Conservation (phyloP, 2,888 invertebrate genomes). For the Chloroclystis v-ata region DNA sequence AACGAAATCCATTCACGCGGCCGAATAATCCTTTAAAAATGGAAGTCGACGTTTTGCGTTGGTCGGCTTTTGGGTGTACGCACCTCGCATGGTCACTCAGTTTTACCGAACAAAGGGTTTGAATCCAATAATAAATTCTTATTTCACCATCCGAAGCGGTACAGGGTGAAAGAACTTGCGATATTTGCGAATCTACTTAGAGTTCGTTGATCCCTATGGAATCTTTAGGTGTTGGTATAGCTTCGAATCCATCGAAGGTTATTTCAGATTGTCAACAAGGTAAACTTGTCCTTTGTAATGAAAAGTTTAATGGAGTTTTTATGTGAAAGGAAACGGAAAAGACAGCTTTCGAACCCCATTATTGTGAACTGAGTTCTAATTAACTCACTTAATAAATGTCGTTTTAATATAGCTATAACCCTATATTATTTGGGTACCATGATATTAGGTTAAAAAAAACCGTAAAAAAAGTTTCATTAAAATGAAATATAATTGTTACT, state of each 20-base stretch:
- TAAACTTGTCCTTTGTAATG: neutral
- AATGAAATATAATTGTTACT: too few relatives aligned
- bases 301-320: neutral
- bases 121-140: conserved; percentile 33
- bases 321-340: too few relatives aligned
- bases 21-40: conserved; percentile 16
- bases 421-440: too few relatives aligned
- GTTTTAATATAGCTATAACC: too few relatives aligned
- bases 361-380: too few relatives aligned
- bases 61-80: neutral
- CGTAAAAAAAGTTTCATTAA: too few relatives aligned
- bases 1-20: too few relatives aligned
- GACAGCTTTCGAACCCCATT: too few relatives aligned
- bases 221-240: neutral
- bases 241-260: too few relatives aligned
- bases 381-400: too few relatives aligned
- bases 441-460: too few relatives aligned
- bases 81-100: conserved; percentile 10
- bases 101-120: conserved; percentile 27
- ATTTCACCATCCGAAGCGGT: conserved; percentile 24
- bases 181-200: neutral
- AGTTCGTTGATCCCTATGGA: neutral
- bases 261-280: too few relatives aligned
- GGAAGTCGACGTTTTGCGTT: conserved; percentile 12
- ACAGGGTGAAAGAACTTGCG: conserved; percentile 13